A percentile compares a stretch with the other conserved stretches of the same genome.
Evolutionary conservation across 2,797 vertebrate species (phyloP).

Genomic region (Sebastes hubbsi): DNA sequence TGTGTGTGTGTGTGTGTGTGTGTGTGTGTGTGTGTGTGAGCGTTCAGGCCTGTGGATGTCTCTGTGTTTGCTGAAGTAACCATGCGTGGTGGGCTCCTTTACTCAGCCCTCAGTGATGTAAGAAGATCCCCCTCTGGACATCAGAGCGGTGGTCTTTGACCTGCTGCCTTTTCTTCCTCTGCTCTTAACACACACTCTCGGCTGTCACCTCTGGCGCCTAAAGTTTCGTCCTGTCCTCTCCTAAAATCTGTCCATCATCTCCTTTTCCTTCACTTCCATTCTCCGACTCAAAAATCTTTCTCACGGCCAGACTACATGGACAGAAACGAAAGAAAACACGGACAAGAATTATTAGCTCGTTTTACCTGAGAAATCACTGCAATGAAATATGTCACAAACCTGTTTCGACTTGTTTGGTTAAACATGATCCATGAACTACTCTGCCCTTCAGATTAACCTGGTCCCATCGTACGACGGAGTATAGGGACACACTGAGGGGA

Average conservation of each 20-base stretch:
- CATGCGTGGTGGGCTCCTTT: slow-evolving; percentile 77
- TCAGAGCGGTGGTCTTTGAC: slow-evolving; percentile 75
- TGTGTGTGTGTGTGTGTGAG: slow-evolving; percentile 2
- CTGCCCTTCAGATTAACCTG: not conserved
- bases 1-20: not conserved
- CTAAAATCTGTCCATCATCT: slow-evolving; percentile 48
- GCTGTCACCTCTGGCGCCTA: slow-evolving; percentile 71
- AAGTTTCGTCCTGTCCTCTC: slow-evolving; percentile 24
- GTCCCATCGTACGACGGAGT: not conserved
- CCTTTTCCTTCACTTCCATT: slow-evolving; percentile 24
- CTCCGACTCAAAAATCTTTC: slow-evolving; percentile 12
- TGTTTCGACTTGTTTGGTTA: slow-evolving; percentile 3
- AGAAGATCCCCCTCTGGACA: slow-evolving; percentile 73
- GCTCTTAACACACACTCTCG: slow-evolving; percentile 62
- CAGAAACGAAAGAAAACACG: not conserved
- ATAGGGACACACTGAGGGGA: not conserved
- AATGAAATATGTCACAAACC: not conserved
- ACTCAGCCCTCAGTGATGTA: slow-evolving; percentile 75
- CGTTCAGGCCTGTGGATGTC: slow-evolving; percentile 22
- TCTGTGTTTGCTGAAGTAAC: slow-evolving; percentile 76
- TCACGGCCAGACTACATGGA: not conserved
- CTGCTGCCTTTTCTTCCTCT: slow-evolving; percentile 61
- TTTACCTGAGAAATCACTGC: not conserved
- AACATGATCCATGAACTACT: not conserved
- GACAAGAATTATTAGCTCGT: not conserved